Evolutionary conservation across 2,797 vertebrate species (phyloP).

Genomic region (Lycodopsis pacificus): DNA sequence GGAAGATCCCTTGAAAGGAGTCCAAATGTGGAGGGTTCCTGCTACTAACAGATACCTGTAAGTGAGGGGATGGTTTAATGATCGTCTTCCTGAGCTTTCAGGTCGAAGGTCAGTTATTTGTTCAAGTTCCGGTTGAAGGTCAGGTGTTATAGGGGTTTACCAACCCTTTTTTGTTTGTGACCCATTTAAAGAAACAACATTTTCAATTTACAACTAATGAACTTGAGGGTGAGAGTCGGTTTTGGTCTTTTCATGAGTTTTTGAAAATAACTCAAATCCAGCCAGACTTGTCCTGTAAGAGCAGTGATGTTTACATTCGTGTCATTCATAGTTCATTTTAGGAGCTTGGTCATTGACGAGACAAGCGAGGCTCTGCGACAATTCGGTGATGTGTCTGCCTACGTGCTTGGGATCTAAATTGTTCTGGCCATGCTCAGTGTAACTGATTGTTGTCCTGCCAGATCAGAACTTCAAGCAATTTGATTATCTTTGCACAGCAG

Average conservation of each 20-base stretch:
- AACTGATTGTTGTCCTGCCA: slow-evolving; percentile 40
- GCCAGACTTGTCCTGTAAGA: neutral
- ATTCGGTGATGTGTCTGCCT: slow-evolving; percentile 42
- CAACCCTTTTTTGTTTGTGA: neutral
- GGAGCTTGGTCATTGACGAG: neutral
- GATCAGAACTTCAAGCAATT: slow-evolving; percentile 54
- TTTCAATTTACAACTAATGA: neutral
- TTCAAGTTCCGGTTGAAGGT: neutral
- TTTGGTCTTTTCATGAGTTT: neutral
- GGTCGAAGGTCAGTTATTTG: neutral
- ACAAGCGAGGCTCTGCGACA: neutral
- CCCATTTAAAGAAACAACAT: neutral
- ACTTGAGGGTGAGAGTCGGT: neutral
- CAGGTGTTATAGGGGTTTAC: neutral
- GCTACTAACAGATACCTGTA: slow-evolving; percentile 88
- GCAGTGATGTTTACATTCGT: neutral
- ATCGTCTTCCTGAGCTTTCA: neutral
- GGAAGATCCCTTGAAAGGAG: slow-evolving; percentile 84
- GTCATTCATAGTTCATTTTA: neutral
- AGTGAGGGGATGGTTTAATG: slow-evolving; percentile 45
- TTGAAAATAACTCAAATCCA: neutral
- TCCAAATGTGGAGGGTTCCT: slow-evolving; percentile 91
- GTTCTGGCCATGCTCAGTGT: slow-evolving; percentile 33
- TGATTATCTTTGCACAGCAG: slow-evolving; percentile 46
- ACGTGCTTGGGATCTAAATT: slow-evolving; percentile 39